Conservation (phyloP, 2,888 invertebrate species). For the Stenotaenia linearis region DNA sequence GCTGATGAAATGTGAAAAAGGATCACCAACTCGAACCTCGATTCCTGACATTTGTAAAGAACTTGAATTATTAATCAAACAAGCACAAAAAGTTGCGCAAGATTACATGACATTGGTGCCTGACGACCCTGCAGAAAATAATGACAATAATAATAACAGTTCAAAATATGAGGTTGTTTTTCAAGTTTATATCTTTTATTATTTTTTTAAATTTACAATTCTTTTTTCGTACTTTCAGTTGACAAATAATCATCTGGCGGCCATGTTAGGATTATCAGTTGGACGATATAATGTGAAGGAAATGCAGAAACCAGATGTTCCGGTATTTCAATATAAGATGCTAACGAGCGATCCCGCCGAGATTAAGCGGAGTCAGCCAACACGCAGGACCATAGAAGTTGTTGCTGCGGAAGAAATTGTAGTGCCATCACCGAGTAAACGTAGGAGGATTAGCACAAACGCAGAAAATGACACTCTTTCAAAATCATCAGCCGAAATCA, state of each 20-base stretch:
- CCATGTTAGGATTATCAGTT: constrained; percentile 8
- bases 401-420: constrained; percentile 21
- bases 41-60: constrained; percentile 39
- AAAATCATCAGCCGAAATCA: not conserved
- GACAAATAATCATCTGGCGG: not conserved
- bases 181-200: no score
- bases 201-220: not conserved
- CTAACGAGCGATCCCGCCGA: constrained; percentile 24
- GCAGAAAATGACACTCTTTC: not conserved
- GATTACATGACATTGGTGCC: constrained; percentile 38
- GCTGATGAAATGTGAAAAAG: constrained; percentile 46
- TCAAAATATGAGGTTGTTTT: constrained; percentile 9
- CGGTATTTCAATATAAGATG: constrained; percentile 24
- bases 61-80: constrained; percentile 40
- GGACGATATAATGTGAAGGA: constrained; percentile 30
- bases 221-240: constrained; percentile 30
- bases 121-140: not conserved
- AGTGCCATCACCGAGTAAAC: not conserved
- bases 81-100: constrained; percentile 38
- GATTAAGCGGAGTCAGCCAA: not conserved
- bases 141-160: not conserved
- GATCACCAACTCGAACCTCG: constrained; percentile 38
- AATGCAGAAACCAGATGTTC: not conserved
- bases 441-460: not conserved
- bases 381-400: not conserved